Evolutionary conservation across 2,113 vertebrate species (phyloP), one percentile per base, ranked within the genome.

Genomic region (Ia io): DNA sequence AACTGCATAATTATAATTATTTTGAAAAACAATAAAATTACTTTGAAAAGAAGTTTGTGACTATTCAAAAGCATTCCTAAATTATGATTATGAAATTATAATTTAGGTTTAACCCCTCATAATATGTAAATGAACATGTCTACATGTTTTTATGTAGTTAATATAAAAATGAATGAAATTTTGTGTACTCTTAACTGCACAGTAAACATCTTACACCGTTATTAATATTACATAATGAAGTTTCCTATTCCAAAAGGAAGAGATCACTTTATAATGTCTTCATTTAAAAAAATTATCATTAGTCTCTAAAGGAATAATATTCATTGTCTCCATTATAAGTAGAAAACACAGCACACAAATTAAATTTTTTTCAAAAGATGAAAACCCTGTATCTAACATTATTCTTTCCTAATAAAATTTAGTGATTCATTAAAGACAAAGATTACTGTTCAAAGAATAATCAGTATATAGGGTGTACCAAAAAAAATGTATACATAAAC

Each of bases 1-100:
- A 92, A 79, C 2, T 85, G 18, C 42, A 53, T n/a, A 83, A 69
- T 71, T 70, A 20, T 51, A 90, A 69, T 89, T 76, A 82, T 89
- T 91, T 89, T 69, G 25, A n/a, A 67, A 96, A 93, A 22, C 91
- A 49, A 92, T n/a, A 49, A 91, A 91, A 83, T 70, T 77, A 83
- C 1, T n/a, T 30, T 86, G n/a, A 95, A 92, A 93, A 78, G 44
- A 90, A 92, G 70, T 84, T 40, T 95, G 20, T 82, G 10, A 79
- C 28, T 80, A 84, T 23, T 92, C 71, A 82, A 95, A 95, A 92
- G 28, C 8, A 94, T 53, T 80, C n/a, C 59, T 78, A 84, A 78
- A 25, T 74, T 79, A 91, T 44, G 25, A 84, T 65, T 84, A 92
- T 44, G 53, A 92, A 86, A 78, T 88, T 90, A 92, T 16, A 88